These are phyloP conservation scores for Anoplophora glabripennis DNA, from an alignment of 1,140 invertebrate genomes.

Conservation along the genomic window DNA sequence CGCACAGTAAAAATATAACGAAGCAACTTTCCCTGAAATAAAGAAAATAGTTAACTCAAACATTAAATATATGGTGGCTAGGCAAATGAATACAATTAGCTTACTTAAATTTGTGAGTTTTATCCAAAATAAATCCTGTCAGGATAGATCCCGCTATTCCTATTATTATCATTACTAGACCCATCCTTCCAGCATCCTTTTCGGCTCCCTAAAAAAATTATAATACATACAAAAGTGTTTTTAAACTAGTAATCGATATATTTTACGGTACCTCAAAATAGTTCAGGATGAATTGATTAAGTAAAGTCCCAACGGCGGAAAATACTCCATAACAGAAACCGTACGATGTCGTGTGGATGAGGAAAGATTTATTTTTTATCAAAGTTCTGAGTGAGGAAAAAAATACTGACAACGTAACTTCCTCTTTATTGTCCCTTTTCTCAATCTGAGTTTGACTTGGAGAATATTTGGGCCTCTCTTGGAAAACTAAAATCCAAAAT, in stretches of 20 bases:
- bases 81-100: conserved; percentile 1
- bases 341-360: conserved; percentile 28
- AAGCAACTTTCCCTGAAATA: conserved; percentile 31
- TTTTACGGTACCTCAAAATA: conserved; percentile 29
- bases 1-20: conserved; percentile 22
- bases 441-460: conserved; percentile 50
- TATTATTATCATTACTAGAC: conserved; percentile 64
- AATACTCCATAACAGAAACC: conserved; percentile 34
- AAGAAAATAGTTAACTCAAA: not conserved
- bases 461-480: conserved; percentile 54
- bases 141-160: conserved; percentile 69
- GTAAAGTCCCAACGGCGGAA: conserved; percentile 31
- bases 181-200: conserved; percentile 61
- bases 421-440: conserved; percentile 19
- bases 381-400: conserved; percentile 19
- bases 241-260: not conserved
- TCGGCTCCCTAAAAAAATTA: conserved; percentile 20
- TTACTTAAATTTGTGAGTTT: conserved; percentile 54
- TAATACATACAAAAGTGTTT: not conserved
- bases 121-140: conserved; percentile 69
- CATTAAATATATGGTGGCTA: not conserved
- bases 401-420: conserved; percentile 22
- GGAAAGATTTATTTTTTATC: conserved; percentile 27
- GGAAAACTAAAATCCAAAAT: conserved; percentile 52
- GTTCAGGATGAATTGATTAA: conserved; percentile 33